Base-by-base conservation (phyloP, 2,888 invertebrate species). In the Invenusta paracnida region DNA sequence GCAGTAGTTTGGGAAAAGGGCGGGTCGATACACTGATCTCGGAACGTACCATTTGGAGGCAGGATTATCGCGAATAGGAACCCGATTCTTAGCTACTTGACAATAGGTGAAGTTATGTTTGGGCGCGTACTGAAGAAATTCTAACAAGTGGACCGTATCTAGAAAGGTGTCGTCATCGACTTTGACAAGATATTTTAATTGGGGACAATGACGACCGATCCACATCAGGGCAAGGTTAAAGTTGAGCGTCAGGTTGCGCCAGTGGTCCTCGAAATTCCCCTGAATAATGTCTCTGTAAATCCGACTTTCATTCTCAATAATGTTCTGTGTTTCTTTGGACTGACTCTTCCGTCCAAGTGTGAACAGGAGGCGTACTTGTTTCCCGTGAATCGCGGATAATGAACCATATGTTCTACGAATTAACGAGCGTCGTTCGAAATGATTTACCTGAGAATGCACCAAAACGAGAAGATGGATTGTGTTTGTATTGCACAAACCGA, bases 131-230 rank as follows among this genome's bases (percentile, higher is more conserved):
- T 85, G 66, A 0, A 89, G 86, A 84, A 88, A 89, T 5, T 87
- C 83, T 31, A 94, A 91, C 87, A 93, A 93, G 88, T 93, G 93
- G 23, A 29, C 86, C 25, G 85, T 0, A 23, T 86, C 86, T 25
- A 86, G 66, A 48, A 86, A 85, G 0, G 86, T 86, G 67, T 86
- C 86, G 27, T 86, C 86, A 2, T 86, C 86, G 28, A 85, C 25
- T 30, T 86, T 86, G 2, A 86, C 48, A 23, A 67, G 29, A 48
- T 86, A 31, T n/a, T 30, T 1, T 0, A n/a, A 17, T 25, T 30
- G 28, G 1, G 85, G 85, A 25, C 85, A 85, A 30, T 85, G 30
- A 17, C 48, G 17, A 1, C 29, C 85, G 0, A 86, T 30, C 48
- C 48, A 86, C n/a, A 48, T 30, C 29, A 86, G 30, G 0, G 86